Evolutionary conservation across 2,113 vertebrate species (phyloP).

Genomic region (Urocitellus parryii): DNA sequence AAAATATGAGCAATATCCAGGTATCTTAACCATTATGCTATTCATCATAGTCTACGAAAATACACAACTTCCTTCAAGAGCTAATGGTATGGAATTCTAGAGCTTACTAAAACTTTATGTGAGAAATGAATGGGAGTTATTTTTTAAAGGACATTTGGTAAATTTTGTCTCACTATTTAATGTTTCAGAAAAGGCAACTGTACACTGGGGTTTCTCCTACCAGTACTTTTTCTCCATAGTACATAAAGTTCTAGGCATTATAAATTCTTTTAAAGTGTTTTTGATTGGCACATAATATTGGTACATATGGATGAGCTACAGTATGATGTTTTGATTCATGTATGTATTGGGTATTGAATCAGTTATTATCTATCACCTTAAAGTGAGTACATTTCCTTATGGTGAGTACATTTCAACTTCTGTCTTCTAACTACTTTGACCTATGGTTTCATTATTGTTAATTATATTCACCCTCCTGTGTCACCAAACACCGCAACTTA

Average conservation of each 20-base stretch:
- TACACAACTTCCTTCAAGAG: constrained; percentile 33
- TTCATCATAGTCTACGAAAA: not conserved
- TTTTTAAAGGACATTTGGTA: not conserved
- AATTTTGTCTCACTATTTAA: not conserved
- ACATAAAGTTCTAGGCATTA: not conserved
- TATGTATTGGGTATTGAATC: not conserved
- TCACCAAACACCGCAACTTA: not conserved
- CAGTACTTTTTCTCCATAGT: not conserved
- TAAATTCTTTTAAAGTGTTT: not conserved
- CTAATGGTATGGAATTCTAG: not conserved
- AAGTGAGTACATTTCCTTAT: not conserved
- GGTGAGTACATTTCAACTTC: not conserved
- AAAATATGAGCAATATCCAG: no score
- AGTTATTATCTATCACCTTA: not conserved
- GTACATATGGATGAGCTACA: not conserved
- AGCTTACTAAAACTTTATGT: constrained; percentile 32
- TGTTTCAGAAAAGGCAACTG: not conserved
- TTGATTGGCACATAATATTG: not conserved
- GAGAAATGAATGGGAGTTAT: constrained; percentile 54
- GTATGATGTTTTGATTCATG: not conserved
- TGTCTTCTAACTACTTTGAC: not conserved
- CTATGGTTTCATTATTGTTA: not conserved
- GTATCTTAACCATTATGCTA: not conserved
- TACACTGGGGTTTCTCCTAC: not conserved
- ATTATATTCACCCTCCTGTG: not conserved